Evolutionary conservation across 2,888 invertebrate genomes (phyloP).

Genomic region (Adelognathus sp.): DNA sequence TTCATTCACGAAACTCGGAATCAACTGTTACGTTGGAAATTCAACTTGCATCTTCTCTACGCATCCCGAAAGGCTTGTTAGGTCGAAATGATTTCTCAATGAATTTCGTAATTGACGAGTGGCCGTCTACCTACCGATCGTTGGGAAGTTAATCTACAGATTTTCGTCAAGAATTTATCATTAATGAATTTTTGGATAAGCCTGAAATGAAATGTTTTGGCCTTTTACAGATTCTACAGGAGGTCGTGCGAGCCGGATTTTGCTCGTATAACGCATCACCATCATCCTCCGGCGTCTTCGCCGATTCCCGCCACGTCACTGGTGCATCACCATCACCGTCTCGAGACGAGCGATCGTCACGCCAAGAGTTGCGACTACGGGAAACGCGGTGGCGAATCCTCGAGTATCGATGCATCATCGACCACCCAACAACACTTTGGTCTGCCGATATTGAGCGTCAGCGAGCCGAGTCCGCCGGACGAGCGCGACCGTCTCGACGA

Average conservation of each 20-base stretch:
- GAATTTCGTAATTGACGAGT: too few relatives aligned
- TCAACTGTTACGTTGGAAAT: too few relatives aligned
- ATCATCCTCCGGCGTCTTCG: constrained; percentile 60
- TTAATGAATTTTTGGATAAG: background rate
- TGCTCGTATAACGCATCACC: constrained; percentile 55
- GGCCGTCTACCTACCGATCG: too few relatives aligned
- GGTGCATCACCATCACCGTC: constrained; percentile 81
- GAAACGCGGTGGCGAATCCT: constrained; percentile 65
- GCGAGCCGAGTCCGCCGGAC: constrained; percentile 90
- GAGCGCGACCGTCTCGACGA: constrained; percentile 85
- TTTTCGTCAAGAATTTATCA: background rate
- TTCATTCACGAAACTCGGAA: too few relatives aligned
- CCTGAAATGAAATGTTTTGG: background rate
- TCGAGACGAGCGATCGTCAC: constrained; percentile 82
- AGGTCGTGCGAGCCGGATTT: constrained; percentile 74
- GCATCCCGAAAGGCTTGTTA: too few relatives aligned
- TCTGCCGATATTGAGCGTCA: constrained; percentile 89
- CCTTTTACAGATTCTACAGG: constrained; percentile 69
- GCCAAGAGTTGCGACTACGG: constrained; percentile 82
- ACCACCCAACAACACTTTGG: constrained; percentile 84
- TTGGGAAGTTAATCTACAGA: background rate
- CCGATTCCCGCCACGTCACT: constrained; percentile 41
- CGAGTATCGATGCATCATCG: constrained; percentile 80
- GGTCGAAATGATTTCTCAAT: too few relatives aligned
- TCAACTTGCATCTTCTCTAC: too few relatives aligned